A percentile compares a stretch with the other conserved stretches of the same genome.
phyloP scores from a whole-genome alignment of 2,113 vertebrate genomes.

The Mirounga angustirostris region DNA sequence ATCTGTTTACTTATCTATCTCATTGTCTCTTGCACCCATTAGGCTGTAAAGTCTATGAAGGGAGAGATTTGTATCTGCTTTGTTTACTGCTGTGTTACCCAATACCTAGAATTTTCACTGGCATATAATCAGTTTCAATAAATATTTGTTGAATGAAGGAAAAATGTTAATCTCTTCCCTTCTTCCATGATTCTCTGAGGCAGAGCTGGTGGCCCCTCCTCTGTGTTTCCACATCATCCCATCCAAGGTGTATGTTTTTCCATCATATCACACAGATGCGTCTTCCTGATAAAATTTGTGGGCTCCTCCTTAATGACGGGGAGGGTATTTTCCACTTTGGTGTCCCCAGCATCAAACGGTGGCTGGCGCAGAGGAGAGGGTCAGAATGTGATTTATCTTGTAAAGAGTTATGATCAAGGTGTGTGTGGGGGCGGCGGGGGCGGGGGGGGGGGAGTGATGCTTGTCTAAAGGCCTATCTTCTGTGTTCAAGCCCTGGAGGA shows the following conservation, averaged over 20 bases:
- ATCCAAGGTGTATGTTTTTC: background rate
- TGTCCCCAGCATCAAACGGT: background rate
- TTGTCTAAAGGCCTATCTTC: background rate
- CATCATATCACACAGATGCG: background rate
- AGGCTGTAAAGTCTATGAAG: background rate
- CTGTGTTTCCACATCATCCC: background rate
- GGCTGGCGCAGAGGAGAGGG: background rate
- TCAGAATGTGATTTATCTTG: background rate
- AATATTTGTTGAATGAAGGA: background rate
- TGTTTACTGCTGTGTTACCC: background rate
- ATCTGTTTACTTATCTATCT: background rate
- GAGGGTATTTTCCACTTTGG: background rate
- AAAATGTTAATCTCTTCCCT: background rate
- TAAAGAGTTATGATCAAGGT: background rate
- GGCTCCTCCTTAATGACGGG: background rate
- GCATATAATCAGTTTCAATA: background rate
- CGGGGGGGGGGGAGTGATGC: too few relatives aligned
- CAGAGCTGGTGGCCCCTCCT: too few relatives aligned
- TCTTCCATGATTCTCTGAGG: background rate
- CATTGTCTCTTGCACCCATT: background rate
- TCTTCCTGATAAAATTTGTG: background rate
- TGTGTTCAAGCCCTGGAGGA: background rate
- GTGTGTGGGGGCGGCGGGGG: background rate
- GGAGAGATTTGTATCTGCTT: slow-evolving; percentile 8
- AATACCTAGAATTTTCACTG: background rate